Base-by-base conservation (phyloP, 2,888 invertebrate genomes). In the Aleiodes leptofemur region DNA sequence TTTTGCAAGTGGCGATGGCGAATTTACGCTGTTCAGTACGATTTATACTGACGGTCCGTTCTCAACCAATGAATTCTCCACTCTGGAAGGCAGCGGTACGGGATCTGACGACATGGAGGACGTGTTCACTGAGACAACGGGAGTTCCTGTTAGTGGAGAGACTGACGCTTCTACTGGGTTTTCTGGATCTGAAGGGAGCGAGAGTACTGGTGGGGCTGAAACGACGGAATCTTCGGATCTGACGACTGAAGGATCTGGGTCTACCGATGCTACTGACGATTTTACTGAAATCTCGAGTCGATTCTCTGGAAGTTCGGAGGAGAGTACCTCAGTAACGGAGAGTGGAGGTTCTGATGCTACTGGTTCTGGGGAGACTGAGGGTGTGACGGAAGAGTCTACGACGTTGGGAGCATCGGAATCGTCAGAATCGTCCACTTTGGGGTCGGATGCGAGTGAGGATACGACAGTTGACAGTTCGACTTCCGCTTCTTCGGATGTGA, bases 11-110 rank as follows among this genome's bases (percentile, higher is more conserved):
- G 80, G 78, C 3, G 84, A 83, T n/a, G 80, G 78, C 8, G 81
- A 81, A 0, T 83, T 81, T 29, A 81, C 81, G 8, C 73, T 81
- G 14, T 77, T 84, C 50, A 77, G 76, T 51, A 76, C 80, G 3
- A 56, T 78, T 23, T 78, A 79, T 38, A 77, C 81, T 9, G 79
- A 74, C 9, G 16, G 34, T 1, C 70, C 79, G 48, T 76, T 74
- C 5, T 69, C 80, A 48, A 73, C 76, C 43, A 74, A 73, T 29
- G 78, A 76, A 6, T 48, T 73, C 7, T 74, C 82, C 8, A 82
- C 80, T 1, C 9, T 81, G 4, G 88, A 88, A 76, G 88, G 88
- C 31, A 87, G 87, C 70, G 88, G 87, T 29, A 77, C 82, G 6
- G 29, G 23, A 14, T 74, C 76, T 0, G 75, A 72, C 8, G 77